Evolutionary conservation across 2,113 vertebrate genomes (phyloP).

Genomic region (Tachysurus vachellii): DNA sequence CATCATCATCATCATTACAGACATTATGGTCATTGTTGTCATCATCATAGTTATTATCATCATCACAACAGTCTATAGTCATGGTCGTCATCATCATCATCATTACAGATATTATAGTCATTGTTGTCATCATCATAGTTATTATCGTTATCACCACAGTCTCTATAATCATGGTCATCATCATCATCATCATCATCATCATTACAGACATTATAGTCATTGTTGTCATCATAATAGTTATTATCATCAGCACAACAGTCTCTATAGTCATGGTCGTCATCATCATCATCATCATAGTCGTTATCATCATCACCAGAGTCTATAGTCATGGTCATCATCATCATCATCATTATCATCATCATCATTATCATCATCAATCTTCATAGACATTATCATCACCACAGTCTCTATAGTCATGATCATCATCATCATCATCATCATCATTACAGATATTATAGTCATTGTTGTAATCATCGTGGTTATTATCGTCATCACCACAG

Average conservation of each 20-base stretch:
- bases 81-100: background rate
- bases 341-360: background rate
- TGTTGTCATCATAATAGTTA: background rate
- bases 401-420: background rate
- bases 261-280: background rate
- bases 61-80: background rate
- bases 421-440: background rate
- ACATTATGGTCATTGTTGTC: background rate
- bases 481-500: background rate
- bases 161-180: background rate
- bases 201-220: background rate
- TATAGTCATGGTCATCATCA: background rate
- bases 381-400: background rate
- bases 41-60: background rate
- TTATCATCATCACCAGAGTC: background rate
- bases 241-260: background rate
- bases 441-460: background rate
- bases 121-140: background rate
- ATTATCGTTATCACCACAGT: background rate
- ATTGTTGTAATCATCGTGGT: background rate
- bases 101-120: background rate
- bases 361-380: background rate
- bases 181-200: background rate
- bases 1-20: background rate
- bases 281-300: background rate